Base-by-base conservation (phyloP, 1,140 invertebrate species). In the Daktulosphaira vitifoliae region DNA sequence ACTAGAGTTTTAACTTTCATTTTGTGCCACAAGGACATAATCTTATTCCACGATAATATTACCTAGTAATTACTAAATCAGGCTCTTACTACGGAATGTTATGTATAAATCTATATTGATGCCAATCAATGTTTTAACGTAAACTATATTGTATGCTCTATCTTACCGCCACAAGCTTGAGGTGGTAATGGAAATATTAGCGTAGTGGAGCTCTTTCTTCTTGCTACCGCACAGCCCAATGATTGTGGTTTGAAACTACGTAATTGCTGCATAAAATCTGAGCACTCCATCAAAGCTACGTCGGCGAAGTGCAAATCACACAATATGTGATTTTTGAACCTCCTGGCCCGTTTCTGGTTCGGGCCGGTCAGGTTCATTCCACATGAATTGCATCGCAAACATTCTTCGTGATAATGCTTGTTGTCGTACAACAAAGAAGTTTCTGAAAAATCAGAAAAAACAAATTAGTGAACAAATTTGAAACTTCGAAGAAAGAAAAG, bases 361-460 rank as follows among this genome's bases (percentile, higher is more conserved):
- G 87, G 86, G 69, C 91, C 91, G 67, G 90, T 90, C 71, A 95
- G 82, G 79, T 93, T 92, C 74, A 92, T 79, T 70, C 89, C 89
- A 77, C 91, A 95, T 71, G 89, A 90, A 79, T 93, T 92, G 85
- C 90, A 94, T 70, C 88, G 88, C 71, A 93, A 83, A 79, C 91
- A 94, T 84, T 94, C 91, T 81, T 94, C 91, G 82, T 94, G 90
- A 77, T 93, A 94, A 74, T 92, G 87, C 76, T 92, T 92, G 83
- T 92, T 92, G 81, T 92, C 89, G 76, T 92, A 92, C 71, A 92
- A 76, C 67, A 88, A 87, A 38, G 89, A 91, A 67, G 89, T 88
- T 75, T 92, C 89, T 93, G 80, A 37, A 23, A 56, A 13, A 39
- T 15, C 33, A 54, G 38, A 20, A 39, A 54, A 54, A 54, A 39